These are phyloP conservation scores for Graptemys geographica DNA, from an alignment of 2,797 vertebrate species.

Conservation along the genomic window DNA sequence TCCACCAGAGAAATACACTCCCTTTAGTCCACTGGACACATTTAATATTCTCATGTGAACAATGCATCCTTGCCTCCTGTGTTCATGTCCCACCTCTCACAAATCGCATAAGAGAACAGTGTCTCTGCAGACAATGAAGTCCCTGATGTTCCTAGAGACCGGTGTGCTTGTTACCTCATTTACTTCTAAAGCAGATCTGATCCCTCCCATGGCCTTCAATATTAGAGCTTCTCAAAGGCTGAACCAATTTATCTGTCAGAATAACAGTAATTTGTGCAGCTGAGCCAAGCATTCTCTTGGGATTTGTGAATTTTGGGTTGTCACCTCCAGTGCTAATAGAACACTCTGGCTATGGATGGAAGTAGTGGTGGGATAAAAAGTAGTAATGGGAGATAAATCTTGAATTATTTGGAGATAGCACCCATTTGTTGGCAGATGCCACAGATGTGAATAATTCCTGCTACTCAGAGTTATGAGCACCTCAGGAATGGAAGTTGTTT, in stretches of 20 bases:
- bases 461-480: not conserved
- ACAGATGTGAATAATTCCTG: not conserved
- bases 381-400: not conserved
- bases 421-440: not conserved
- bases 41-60: not conserved
- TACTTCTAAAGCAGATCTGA: not conserved
- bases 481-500: too few relatives aligned
- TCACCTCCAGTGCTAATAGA: not conserved
- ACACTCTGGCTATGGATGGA: too few relatives aligned
- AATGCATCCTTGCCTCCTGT: not conserved
- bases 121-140: not conserved
- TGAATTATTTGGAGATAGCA: rapidly evolving
- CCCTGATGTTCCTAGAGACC: not conserved
- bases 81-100: not conserved
- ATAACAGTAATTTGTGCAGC: rapidly evolving
- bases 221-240: rapidly evolving
- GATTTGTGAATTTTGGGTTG: not conserved
- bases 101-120: not conserved
- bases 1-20: not conserved
- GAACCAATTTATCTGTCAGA: not conserved
- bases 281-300: not conserved
- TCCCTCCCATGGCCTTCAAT: rapidly evolving
- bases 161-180: rapidly evolving
- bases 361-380: rapidly evolving
- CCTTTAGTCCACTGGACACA: not conserved